Conservation (phyloP, 2,113 vertebrate species). For the Elanus axillaris region DNA sequence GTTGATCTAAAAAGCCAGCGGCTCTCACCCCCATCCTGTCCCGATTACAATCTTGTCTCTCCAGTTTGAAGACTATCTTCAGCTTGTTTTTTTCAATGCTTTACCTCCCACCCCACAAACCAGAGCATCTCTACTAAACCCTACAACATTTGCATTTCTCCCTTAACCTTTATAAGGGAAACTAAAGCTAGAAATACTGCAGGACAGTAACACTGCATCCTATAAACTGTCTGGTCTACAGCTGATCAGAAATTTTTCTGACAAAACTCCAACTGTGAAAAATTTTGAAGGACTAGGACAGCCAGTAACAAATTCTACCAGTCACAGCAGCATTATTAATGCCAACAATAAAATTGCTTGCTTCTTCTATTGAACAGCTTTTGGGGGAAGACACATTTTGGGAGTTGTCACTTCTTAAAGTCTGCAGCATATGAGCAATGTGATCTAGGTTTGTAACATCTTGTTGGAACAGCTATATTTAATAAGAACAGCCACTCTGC, state of each 20-base stretch:
- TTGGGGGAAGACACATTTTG: not conserved
- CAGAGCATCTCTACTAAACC: not conserved
- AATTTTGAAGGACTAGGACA: not conserved
- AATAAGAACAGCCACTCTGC: not conserved
- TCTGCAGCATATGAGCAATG: not conserved
- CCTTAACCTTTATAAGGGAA: not conserved
- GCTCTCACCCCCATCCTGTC: conserved; percentile 1
- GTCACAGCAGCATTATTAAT: not conserved
- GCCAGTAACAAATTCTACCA: not conserved
- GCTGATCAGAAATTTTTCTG: not conserved
- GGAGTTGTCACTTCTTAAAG: not conserved
- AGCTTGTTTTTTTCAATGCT: not conserved
- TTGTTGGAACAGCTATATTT: not conserved
- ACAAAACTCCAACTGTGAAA: not conserved
- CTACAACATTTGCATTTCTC: not conserved
- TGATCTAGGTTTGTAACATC: not conserved
- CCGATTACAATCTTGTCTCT: not conserved
- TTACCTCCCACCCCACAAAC: not conserved
- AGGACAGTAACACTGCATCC: not conserved
- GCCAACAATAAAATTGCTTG: not conserved
- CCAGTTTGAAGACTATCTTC: not conserved
- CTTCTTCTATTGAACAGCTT: not conserved
- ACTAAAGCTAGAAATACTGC: not conserved
- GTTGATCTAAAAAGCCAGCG: conserved; percentile 2
- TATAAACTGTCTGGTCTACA: not conserved